These are phyloP conservation scores for Caenorhabditis sp. DNA, from an alignment of 2,888 invertebrate genomes.

Conservation along the genomic window DNA sequence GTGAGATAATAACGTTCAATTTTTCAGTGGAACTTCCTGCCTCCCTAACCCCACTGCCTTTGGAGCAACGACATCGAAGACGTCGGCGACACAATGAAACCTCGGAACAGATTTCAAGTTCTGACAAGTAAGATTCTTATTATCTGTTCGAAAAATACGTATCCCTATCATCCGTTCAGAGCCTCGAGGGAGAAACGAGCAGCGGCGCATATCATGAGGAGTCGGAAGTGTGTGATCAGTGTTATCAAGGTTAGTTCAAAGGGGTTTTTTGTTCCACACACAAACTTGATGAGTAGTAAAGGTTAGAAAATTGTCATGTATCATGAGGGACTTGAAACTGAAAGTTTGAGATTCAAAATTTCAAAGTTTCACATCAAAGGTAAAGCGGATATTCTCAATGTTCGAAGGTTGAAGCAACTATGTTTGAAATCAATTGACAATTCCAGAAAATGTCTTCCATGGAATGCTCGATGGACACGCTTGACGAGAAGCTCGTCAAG, in stretches of 20 bases:
- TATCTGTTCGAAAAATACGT: neutral
- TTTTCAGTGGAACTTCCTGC: slow-evolving; percentile 15
- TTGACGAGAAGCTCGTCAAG: slow-evolving; percentile 70
- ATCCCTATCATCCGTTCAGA: too few species aligned
- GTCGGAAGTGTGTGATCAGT: slow-evolving; percentile 75
- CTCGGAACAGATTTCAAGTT: slow-evolving; percentile 36
- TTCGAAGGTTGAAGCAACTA: too few species aligned
- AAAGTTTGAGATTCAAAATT: too few species aligned
- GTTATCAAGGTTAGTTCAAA: slow-evolving; percentile 69
- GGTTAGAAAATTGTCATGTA: too few species aligned
- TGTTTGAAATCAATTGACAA: too few species aligned
- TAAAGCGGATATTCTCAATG: too few species aligned
- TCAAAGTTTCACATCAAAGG: too few species aligned
- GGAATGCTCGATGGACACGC: slow-evolving; percentile 63
- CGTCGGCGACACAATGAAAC: slow-evolving; percentile 69
- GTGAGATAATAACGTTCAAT: neutral
- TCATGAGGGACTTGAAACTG: too few species aligned
- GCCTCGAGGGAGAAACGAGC: slow-evolving; percentile 66
- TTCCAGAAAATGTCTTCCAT: slow-evolving; percentile 49
- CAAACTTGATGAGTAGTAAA: too few species aligned
- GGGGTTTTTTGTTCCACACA: neutral
- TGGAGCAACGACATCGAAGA: slow-evolving; percentile 59
- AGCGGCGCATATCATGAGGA: slow-evolving; percentile 76
- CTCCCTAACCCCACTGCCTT: neutral
- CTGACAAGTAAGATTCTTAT: slow-evolving; percentile 22